Evolutionary conservation across 2,113 vertebrate species (phyloP), one percentile per base, ranked within the genome.

Genomic region (Aix galericulata): DNA sequence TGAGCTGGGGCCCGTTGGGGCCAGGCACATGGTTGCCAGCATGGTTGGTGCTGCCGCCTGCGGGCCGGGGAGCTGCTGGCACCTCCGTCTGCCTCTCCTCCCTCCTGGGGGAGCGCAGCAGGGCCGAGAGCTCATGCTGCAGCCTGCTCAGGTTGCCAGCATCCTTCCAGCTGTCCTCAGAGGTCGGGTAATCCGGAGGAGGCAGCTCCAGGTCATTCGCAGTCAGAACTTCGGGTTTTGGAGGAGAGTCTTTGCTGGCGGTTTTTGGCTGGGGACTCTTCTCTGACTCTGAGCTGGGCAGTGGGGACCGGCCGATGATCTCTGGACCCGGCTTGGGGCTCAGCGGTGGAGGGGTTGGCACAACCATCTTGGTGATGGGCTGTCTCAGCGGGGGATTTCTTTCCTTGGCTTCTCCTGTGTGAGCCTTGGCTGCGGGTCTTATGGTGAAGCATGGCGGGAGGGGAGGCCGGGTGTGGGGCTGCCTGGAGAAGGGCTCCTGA

Each of bases 81-180:
- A 27, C 95, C 34, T 97, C 96, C 4, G 0, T 2, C 1, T 21
- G 81, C 52, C 62, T 74, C 81, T 97, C 91, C 52, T 97, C 97
- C n/a, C 88, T 80, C 63, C 73, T 94, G 0, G 94, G 92, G 26
- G 95, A 97, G 32, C 90, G 96, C 82, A 98, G 92, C n/a, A 98
- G 96, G 17, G 97, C 97, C 0, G 98, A 97, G 56, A 98, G 93
- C 91, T 98, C 98, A 0, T 95, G 93, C 40, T 97, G 96, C 66
- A 98, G 96, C 83, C 89, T 95, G 48, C 88, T 97, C 86, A 98
- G 94, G 73, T 97, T 98, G 87, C 16, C 32, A 36, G 96, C 93
- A 1, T 98, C 97, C 79, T 92, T 96, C 97, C 97, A 97, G 82
- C 97, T 96, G 2, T 97, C 93, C 4, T 97, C 96, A 0, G 55